These are phyloP conservation scores for Stichodactyla helianthus DNA, from an alignment of 64 coral and sea anemone species.

Conservation along the genomic window DNA sequence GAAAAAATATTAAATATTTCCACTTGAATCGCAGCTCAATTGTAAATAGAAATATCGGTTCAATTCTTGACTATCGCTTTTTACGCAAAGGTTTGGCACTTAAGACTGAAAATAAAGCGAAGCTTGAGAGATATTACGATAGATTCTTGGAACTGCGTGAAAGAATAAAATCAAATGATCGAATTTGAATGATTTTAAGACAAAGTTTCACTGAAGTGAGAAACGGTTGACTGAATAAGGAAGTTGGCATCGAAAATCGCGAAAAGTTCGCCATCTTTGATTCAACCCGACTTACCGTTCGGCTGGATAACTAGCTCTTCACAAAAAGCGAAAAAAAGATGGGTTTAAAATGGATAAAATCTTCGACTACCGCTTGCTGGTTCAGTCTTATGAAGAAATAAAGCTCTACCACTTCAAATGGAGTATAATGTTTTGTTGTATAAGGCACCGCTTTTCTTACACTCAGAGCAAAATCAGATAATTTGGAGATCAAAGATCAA, in stretches of 20 bases:
- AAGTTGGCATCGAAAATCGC: background rate
- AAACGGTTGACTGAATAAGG: background rate
- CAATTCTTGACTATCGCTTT: background rate
- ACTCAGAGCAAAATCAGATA: background rate
- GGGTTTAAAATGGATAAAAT: background rate
- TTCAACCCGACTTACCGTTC: background rate
- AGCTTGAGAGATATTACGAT: background rate
- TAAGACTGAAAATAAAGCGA: background rate
- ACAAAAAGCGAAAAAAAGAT: background rate
- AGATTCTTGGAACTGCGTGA: background rate
- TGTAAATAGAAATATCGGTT: no score
- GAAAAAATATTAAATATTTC: background rate
- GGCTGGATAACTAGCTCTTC: background rate
- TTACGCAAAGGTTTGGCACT: background rate
- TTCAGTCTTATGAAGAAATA: background rate
- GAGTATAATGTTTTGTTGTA: background rate
- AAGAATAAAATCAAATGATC: background rate
- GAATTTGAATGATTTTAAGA: background rate
- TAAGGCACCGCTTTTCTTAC: background rate
- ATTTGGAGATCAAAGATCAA: background rate
- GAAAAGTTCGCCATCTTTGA: background rate
- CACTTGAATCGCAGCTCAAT: background rate
- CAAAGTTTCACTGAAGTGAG: background rate
- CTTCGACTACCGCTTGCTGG: background rate
- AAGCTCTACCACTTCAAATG: background rate